These are phyloP conservation scores for Eucriotettix oculatus DNA, from an alignment of 2,888 invertebrate genomes.

Conservation along the genomic window DNA sequence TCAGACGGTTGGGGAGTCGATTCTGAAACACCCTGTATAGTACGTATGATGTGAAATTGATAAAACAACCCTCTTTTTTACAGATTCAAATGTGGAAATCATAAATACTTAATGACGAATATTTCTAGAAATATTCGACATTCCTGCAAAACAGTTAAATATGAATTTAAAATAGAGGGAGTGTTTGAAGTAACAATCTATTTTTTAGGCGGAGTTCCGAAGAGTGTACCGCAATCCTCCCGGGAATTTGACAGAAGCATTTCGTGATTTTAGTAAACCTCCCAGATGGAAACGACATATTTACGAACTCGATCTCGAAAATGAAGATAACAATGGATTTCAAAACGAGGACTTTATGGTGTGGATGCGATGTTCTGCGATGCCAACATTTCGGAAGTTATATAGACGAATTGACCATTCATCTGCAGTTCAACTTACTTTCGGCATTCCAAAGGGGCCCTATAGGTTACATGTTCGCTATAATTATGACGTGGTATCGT, in stretches of 20 bases:
- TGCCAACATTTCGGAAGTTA: slow-evolving; percentile 89
- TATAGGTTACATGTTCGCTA: slow-evolving; percentile 56
- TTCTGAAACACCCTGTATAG: no score
- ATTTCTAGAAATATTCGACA: no score
- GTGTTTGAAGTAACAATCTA: no score
- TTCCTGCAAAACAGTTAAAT: no score
- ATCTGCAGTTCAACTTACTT: slow-evolving; percentile 34
- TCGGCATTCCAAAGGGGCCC: slow-evolving; percentile 58
- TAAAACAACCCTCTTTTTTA: no score
- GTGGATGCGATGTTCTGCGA: slow-evolving; percentile 98
- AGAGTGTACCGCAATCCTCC: slow-evolving; percentile 32
- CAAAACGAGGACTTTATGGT: slow-evolving; percentile 96
- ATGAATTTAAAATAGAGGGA: no score
- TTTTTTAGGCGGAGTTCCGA: no score
- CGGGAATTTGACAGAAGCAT: slow-evolving; percentile 32
- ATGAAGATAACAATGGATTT: slow-evolving; percentile 74
- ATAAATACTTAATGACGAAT: no score
- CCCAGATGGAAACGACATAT: slow-evolving; percentile 71
- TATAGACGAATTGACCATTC: slow-evolving; percentile 74
- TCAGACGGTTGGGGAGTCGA: no score
- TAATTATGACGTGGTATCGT: slow-evolving; percentile 84
- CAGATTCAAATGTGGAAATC: no score
- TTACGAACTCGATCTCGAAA: slow-evolving; percentile 53
- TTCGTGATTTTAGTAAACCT: slow-evolving; percentile 58
- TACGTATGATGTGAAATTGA: no score